Evolutionary conservation across 23 tunicate species (phyloP).

Genomic region (Clavelina lepadiformis): DNA sequence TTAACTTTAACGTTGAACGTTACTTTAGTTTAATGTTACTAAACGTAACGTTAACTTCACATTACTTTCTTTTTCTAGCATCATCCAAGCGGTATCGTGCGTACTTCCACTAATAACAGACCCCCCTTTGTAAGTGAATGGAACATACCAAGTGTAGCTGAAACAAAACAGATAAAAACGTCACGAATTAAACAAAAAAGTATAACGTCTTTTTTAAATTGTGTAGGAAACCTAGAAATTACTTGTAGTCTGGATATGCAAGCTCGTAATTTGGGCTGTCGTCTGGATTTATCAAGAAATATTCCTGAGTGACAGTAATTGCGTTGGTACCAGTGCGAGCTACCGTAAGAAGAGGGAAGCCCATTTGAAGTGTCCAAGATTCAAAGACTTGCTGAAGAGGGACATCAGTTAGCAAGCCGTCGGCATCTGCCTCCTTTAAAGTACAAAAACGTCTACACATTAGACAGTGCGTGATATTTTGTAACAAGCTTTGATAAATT

Average conservation of each 20-base stretch:
- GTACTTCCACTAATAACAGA: conserved; percentile 1
- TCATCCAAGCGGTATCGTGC: conserved; percentile 29
- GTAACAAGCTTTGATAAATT: not conserved
- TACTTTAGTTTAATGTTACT: too few relatives aligned
- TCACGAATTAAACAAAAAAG: too few relatives aligned
- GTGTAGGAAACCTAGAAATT: not conserved
- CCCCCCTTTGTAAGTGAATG: conserved; percentile 56
- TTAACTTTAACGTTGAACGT: too few relatives aligned
- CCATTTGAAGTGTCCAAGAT: conserved; percentile 92
- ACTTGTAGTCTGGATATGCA: too few relatives aligned
- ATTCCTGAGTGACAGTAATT: conserved; percentile 47
- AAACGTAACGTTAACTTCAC: too few relatives aligned
- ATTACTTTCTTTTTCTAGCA: too few relatives aligned
- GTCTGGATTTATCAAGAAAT: conserved; percentile 50
- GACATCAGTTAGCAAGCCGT: conserved; percentile 13
- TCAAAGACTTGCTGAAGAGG: conserved; percentile 44
- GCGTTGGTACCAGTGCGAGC: not conserved
- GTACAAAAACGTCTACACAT: not conserved
- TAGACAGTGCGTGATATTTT: not conserved
- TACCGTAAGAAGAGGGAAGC: conserved; percentile 68
- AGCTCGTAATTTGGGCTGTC: too few relatives aligned
- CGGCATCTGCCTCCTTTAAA: conserved; percentile 21
- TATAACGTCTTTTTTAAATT: too few relatives aligned
- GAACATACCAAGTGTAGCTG: conserved; percentile 80
- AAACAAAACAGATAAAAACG: not conserved